phyloP scores from a whole-genome alignment of 2,888 invertebrate genomes.

The Ichneumon xanthorius region DNA sequence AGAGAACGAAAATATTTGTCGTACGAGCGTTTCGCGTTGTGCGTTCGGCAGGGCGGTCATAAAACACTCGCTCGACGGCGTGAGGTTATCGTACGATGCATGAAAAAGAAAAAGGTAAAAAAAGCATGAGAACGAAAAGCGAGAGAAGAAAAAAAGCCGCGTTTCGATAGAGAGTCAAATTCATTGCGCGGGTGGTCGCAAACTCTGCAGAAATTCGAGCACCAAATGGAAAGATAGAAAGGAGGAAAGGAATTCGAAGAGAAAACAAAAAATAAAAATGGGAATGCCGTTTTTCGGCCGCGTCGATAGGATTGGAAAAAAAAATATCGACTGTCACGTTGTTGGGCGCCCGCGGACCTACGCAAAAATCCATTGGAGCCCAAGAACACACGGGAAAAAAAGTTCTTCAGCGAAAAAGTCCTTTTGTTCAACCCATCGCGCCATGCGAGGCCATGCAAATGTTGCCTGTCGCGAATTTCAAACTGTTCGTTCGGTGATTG shows the following conservation, averaged over 20 bases:
- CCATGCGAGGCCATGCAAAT: background rate
- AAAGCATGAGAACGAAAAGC: background rate
- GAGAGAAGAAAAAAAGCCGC: background rate
- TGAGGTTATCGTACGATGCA: conserved; percentile 29
- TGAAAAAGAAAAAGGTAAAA: conserved; percentile 5
- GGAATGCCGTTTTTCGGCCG: background rate
- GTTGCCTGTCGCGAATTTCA: background rate
- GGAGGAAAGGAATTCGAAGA: background rate
- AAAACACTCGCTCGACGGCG: conserved; percentile 30
- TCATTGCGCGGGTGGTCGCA: conserved; percentile 21
- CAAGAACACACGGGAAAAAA: background rate
- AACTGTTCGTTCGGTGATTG: background rate
- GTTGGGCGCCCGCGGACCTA: background rate
- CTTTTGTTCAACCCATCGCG: background rate
- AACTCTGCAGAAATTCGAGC: conserved; percentile 27
- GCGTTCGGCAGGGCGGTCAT: conserved; percentile 24
- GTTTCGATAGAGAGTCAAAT: conserved; percentile 38
- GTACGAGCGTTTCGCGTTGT: conserved; percentile 54
- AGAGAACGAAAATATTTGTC: conserved; percentile 72
- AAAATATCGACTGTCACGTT: conserved; percentile 4
- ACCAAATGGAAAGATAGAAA: background rate
- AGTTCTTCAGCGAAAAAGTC: background rate
- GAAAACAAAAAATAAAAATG: background rate
- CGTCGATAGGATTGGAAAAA: background rate
- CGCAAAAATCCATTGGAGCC: background rate